These are phyloP conservation scores for Sycophaga agraensis DNA, from an alignment of 1,140 invertebrate genomes.

Conservation along the genomic window DNA sequence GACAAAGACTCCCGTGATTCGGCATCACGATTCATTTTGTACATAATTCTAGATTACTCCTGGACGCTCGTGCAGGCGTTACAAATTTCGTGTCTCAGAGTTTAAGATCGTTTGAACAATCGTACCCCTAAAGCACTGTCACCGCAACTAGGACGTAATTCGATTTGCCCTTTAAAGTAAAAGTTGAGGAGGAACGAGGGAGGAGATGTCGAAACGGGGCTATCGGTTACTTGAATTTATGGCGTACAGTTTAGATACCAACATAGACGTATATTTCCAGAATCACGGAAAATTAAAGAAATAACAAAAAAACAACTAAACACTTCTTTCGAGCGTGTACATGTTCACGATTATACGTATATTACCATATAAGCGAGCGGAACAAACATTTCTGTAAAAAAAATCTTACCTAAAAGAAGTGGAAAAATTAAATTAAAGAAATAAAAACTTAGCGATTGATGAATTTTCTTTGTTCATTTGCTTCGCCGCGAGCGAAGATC, in stretches of 20 bases:
- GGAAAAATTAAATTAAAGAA: slow-evolving; percentile 5
- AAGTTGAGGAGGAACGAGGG: too few species aligned
- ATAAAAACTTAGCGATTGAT: background rate
- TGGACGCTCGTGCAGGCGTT: too few species aligned
- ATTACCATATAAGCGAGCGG: slow-evolving; percentile 25
- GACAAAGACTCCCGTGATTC: too few species aligned
- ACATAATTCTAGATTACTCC: too few species aligned
- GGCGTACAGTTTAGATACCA: slow-evolving; percentile 38
- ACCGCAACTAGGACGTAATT: too few species aligned
- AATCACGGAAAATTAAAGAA: too few species aligned
- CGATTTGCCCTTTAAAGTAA: too few species aligned
- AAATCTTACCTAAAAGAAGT: slow-evolving; percentile 5
- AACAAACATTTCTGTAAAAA: slow-evolving; percentile 24
- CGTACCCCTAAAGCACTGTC: too few species aligned
- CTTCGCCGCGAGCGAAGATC: background rate
- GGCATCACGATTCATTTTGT: too few species aligned
- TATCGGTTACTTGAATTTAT: slow-evolving; percentile 18
- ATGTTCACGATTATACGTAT: slow-evolving; percentile 32
- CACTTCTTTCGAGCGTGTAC: slow-evolving; percentile 42
- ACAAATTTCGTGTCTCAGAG: background rate
- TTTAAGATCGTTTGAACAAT: background rate
- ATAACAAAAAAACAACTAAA: background rate
- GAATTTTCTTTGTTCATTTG: slow-evolving; percentile 16
- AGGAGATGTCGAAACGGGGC: background rate
- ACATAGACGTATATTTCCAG: slow-evolving; percentile 42